Conservation (phyloP, 2,888 invertebrate species). For the Notodonta ziczac region DNA sequence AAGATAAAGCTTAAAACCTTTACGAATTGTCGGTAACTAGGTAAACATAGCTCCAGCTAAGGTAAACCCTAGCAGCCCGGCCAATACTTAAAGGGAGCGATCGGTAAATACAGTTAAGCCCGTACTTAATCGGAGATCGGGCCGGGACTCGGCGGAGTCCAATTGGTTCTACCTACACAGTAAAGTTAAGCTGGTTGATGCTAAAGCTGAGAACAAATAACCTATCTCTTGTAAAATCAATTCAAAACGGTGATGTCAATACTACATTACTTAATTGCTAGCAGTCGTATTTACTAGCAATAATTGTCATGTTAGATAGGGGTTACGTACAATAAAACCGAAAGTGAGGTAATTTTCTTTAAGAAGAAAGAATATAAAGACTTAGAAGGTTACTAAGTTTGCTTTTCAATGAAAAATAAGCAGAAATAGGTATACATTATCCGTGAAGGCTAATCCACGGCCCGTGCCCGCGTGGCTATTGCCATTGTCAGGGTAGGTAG, state of each 20-base stretch:
- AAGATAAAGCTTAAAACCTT: constrained; percentile 5
- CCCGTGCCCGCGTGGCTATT: background rate
- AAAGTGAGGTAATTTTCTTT: too few relatives aligned
- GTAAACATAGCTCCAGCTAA: constrained; percentile 26
- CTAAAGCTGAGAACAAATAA: constrained; percentile 9
- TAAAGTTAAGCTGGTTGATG: constrained; percentile 13
- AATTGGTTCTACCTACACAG: constrained; percentile 26
- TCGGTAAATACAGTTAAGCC: constrained; percentile 47
- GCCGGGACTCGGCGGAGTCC: constrained; percentile 24
- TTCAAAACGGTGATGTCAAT: background rate
- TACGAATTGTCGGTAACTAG: constrained; percentile 20
- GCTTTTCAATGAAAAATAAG: too few relatives aligned
- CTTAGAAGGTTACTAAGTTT: too few relatives aligned
- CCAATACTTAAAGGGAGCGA: constrained; percentile 40
- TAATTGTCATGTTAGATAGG: too few relatives aligned
- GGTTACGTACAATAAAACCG: too few relatives aligned
- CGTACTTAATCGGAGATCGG: constrained; percentile 49
- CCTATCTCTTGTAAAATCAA: constrained; percentile 1
- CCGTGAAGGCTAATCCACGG: background rate
- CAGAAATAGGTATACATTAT: background rate
- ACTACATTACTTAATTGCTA: background rate
- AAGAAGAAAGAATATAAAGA: too few relatives aligned
- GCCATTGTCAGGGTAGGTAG: background rate
- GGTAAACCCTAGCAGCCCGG: constrained; percentile 25
- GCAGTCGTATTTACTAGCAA: background rate